phyloP scores from a whole-genome alignment of 2,888 invertebrate species.

The Pyrgus malvae region DNA sequence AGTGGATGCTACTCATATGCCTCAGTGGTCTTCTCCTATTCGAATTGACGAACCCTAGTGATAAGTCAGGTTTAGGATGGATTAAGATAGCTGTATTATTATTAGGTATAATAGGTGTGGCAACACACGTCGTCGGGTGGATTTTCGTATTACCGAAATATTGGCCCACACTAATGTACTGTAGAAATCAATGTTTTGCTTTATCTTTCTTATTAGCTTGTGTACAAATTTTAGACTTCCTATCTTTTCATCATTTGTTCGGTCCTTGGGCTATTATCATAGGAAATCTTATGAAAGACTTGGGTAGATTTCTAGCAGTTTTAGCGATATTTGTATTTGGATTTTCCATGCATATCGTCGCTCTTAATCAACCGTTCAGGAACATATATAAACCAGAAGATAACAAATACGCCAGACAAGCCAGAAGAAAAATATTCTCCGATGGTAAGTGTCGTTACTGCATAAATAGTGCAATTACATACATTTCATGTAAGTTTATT shows the following conservation, averaged over 20 bases:
- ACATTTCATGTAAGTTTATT: too few relatives aligned
- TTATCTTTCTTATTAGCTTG: conserved; percentile 97
- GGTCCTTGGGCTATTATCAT: conserved; percentile 99
- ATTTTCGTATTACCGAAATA: conserved; percentile 85
- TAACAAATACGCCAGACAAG: conserved; percentile 79
- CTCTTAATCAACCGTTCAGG: conserved; percentile 96
- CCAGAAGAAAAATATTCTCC: conserved; percentile 82
- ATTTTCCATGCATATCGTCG: conserved; percentile 98
- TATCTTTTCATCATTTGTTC: conserved; percentile 99
- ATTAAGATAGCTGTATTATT: conserved; percentile 93
- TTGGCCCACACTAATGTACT: conserved; percentile 95
- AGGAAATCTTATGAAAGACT: conserved; percentile 95
- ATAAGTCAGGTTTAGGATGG: conserved; percentile 98
- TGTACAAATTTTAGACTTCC: conserved; percentile 97
- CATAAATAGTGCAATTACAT: conserved; percentile 18
- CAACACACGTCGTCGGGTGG: conserved; percentile 92
- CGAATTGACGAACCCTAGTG: conserved; percentile 98
- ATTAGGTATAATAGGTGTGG: conserved; percentile 94
- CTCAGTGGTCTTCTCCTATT: conserved; percentile 96
- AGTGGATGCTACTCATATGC: conserved; percentile 97
- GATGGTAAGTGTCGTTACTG: conserved; percentile 84
- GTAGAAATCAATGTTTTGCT: conserved; percentile 98
- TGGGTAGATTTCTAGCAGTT: conserved; percentile 98
- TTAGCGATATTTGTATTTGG: conserved; percentile 99
- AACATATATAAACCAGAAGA: conserved; percentile 85